A percentile compares a stretch with the other conserved stretches of the same genome.
Evolutionary conservation across 2,888 invertebrate species (phyloP).

Genomic region (Ichneumon xanthorius): DNA sequence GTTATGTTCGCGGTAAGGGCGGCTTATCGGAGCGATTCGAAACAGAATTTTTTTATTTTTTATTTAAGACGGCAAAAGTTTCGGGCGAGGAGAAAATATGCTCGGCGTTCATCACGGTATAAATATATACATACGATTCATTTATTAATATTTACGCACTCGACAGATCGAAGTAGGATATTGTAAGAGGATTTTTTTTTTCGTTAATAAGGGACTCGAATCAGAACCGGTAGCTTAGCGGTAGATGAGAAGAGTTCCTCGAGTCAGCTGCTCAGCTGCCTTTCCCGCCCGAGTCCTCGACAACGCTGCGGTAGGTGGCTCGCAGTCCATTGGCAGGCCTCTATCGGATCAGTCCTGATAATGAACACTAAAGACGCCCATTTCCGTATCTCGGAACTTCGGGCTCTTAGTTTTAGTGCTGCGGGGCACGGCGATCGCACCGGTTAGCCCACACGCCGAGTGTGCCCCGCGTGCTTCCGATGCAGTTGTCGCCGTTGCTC

Average conservation of each 20-base stretch:
- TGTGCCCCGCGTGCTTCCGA: not conserved
- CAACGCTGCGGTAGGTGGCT: slow-evolving; percentile 80
- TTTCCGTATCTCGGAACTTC: slow-evolving; percentile 72
- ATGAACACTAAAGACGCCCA: slow-evolving; percentile 78
- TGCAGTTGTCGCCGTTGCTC: slow-evolving; percentile 19
- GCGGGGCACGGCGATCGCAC: slow-evolving; percentile 34
- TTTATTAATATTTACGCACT: not conserved
- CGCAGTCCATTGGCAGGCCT: slow-evolving; percentile 75
- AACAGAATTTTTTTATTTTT: too few relatives aligned
- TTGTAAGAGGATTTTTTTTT: not conserved
- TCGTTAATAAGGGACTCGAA: slow-evolving; percentile 21
- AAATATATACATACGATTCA: too few relatives aligned
- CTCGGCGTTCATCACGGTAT: too few relatives aligned
- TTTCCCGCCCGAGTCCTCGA: slow-evolving; percentile 35
- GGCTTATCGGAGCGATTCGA: too few relatives aligned
- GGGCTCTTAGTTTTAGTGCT: slow-evolving; percentile 65
- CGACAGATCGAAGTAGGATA: not conserved
- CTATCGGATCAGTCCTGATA: slow-evolving; percentile 81
- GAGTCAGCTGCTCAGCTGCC: slow-evolving; percentile 45
- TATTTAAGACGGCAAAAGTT: too few relatives aligned
- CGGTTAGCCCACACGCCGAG: slow-evolving; percentile 43
- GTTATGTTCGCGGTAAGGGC: too few relatives aligned
- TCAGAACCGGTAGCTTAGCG: slow-evolving; percentile 69
- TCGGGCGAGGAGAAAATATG: too few relatives aligned
- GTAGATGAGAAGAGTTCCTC: slow-evolving; percentile 57